Evolutionary conservation across 1,140 invertebrate species (phyloP).

Genomic region (Acromyrmex echinatior): DNA sequence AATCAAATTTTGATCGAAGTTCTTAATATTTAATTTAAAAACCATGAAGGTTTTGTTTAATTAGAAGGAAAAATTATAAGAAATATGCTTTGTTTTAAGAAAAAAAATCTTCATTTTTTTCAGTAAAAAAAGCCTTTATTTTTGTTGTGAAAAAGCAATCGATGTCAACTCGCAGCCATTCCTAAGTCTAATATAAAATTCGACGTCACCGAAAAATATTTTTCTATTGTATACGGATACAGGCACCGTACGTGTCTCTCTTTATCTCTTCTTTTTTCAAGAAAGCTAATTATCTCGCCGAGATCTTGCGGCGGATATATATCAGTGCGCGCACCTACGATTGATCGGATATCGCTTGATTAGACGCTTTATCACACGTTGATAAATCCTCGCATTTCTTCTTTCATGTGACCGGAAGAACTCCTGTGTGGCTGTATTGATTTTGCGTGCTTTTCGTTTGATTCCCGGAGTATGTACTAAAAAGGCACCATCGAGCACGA

Average conservation of each 20-base stretch:
- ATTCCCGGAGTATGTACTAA: constrained; percentile 92
- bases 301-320: not conserved
- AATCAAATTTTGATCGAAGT: not conserved
- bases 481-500: constrained; percentile 93
- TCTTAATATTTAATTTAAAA: not conserved
- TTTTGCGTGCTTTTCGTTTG: constrained; percentile 86
- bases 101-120: not conserved
- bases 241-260: constrained; percentile 4
- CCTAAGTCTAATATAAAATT: constrained; percentile 35
- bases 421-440: constrained; percentile 67
- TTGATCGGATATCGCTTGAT: constrained; percentile 88
- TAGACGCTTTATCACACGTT: constrained; percentile 88
- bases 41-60: no score
- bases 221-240: constrained; percentile 24
- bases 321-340: constrained; percentile 67
- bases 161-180: not conserved
- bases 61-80: no score
- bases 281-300: not conserved
- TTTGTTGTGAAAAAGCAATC: constrained; percentile 22
- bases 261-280: constrained; percentile 2
- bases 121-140: constrained; percentile 42
- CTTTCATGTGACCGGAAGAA: constrained; percentile 87
- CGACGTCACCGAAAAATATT: constrained; percentile 52
- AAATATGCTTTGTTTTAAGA: not conserved
- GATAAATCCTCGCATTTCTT: constrained; percentile 89